Base-by-base conservation (phyloP, 2,113 vertebrate genomes). In the Strix aluco region DNA sequence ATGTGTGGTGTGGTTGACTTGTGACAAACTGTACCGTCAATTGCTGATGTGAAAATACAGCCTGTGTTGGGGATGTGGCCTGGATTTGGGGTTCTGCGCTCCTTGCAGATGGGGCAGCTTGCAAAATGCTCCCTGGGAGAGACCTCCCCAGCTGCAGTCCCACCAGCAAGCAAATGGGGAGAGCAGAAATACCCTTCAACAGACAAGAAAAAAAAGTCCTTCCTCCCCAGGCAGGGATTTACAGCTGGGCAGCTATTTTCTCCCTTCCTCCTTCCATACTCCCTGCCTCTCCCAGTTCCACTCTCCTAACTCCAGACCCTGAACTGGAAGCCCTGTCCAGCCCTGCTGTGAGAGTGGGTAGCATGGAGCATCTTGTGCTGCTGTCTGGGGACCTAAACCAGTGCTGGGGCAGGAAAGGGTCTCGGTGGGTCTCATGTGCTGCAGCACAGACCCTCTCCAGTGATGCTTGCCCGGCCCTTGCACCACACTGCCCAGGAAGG, bases 281-380 rank as follows among this genome's bases (percentile, higher is more conserved):
- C 67, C 61, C 30, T 93, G 86, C 30, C 25, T 94, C 34, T 81
- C 46, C 62, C 62, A 51, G 34, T 63, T 81, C n/a, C 15, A 13
- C 47, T 95, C n/a, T 91, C 34, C 71, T 65, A 15, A 67, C 75
- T 94, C 49, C 49, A 34, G n/a, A 42, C 6, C 19, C 78, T 80
- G 44, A 71, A 16, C 78, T 89, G 77, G 84, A 55, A 88, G 62
- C 49, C 23, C 86, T 78, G 55, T 22, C 71, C 82, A 83, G 82
- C 46, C 80, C 69, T 46, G 18, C 65, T 63, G 63, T 2, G 4
- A n/a, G 67, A 75, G 29, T 0, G 0, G 20, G 57, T 61, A 66
- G 36, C 30, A 49, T 0, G 0, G 57, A 86, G 25, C 52, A 55
- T 26, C 74, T 59, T 30, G 22, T 0, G 0, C 74, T 91, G 58